Conservation (phyloP, 2,113 vertebrate species). For the Bettongia penicillata region DNA sequence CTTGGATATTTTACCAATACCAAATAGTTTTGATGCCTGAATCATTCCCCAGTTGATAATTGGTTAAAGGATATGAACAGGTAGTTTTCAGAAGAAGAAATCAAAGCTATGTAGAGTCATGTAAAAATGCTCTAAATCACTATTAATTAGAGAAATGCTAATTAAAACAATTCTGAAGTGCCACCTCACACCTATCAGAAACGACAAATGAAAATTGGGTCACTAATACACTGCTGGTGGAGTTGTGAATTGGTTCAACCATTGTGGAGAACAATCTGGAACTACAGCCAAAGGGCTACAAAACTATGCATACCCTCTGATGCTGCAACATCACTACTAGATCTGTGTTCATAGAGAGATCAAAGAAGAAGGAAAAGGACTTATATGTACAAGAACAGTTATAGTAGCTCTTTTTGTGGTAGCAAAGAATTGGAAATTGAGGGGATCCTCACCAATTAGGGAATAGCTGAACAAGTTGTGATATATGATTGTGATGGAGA, state of each 20-base stretch:
- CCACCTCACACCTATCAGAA: not conserved
- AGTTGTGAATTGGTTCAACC: too few species aligned
- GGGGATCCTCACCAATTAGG: not conserved
- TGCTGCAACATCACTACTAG: not conserved
- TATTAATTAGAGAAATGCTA: not conserved
- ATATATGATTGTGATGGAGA: not conserved
- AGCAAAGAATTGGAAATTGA: not conserved
- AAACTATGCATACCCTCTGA: not conserved
- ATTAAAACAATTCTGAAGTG: not conserved
- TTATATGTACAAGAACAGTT: not conserved
- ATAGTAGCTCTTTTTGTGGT: not conserved
- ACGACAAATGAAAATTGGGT: not conserved
- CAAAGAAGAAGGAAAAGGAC: not conserved
- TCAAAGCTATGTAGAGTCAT: not conserved
- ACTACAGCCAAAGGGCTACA: too few species aligned
- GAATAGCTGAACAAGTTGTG: not conserved
- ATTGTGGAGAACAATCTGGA: too few species aligned
- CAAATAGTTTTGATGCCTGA: not conserved
- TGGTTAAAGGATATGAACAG: not conserved
- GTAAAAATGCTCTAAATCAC: not conserved
- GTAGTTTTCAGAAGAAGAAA: not conserved
- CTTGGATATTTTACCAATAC: not conserved
- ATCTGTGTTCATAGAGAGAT: not conserved
- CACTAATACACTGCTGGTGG: too few species aligned
- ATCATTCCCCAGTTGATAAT: not conserved